Conservation (phyloP, 2,888 invertebrate genomes). For the Limnephilus rhombicus region DNA sequence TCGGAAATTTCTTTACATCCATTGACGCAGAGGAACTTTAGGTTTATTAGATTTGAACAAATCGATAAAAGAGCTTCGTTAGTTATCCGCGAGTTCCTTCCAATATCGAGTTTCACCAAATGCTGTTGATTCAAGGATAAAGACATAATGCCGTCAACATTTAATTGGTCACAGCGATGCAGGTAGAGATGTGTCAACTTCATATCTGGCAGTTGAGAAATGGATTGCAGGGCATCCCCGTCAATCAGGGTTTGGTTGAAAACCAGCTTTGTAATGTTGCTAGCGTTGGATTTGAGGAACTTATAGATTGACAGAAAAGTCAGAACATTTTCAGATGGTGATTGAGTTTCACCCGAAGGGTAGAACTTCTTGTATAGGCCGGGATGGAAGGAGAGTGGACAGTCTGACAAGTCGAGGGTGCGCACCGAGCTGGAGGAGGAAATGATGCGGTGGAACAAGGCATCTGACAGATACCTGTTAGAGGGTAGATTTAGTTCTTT, state of each 20-base stretch:
- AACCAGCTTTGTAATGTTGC: conserved; percentile 78
- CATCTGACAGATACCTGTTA: conserved; percentile 86
- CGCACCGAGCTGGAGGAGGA: conserved; percentile 79
- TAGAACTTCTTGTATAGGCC: conserved; percentile 84
- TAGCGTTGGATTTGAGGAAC: conserved; percentile 77
- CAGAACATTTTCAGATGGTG: conserved; percentile 83
- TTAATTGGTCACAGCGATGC: conserved; percentile 81
- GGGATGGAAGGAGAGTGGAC: conserved; percentile 84
- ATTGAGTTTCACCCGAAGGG: conserved; percentile 72
- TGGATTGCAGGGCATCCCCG: conserved; percentile 78
- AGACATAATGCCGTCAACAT: conserved; percentile 77
- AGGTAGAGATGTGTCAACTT: conserved; percentile 77
- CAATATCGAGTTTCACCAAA: conserved; percentile 80
- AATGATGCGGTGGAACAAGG: conserved; percentile 83
- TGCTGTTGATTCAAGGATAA: conserved; percentile 78
- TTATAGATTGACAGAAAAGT: conserved; percentile 83
- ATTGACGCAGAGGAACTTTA: conserved; percentile 80
- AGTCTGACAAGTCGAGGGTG: conserved; percentile 81
- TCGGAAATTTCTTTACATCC: conserved; percentile 83
- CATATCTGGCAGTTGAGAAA: conserved; percentile 77
- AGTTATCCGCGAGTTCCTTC: conserved; percentile 81
- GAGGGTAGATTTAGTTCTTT: conserved; percentile 80
- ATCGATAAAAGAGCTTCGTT: conserved; percentile 81
- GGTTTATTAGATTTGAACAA: conserved; percentile 77
- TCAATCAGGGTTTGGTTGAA: conserved; percentile 85